Evolutionary conservation across 2,888 invertebrate genomes (phyloP), one percentile per base, ranked within the genome.

Genomic region (Celastrina argiolus): DNA sequence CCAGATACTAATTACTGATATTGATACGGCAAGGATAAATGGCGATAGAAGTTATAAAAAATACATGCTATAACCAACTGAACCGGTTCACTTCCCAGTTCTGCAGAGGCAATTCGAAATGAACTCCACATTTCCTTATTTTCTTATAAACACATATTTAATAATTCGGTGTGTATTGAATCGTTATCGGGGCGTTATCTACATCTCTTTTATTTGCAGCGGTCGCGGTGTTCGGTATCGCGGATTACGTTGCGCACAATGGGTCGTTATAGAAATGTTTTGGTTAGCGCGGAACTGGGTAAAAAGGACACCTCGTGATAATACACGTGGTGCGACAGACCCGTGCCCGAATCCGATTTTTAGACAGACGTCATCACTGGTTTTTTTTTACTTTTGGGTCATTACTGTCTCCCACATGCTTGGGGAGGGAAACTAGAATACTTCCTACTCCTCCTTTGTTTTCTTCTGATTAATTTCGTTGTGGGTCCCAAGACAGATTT

Each of bases 201-300:
- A 59, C 61, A 71, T 75, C 73, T 71, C 70, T 75, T 76, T 74
- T 76, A 75, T 74, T 76, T 74, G 72, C 71, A 31, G 45, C 56
- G 56, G 65, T 58, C 64, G 71, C 71, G 74, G 36, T 56, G 65
- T 77, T 77, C 74, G 70, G 73, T 73, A 75, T 80, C 78, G 61
- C 72, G 71, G 75, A 75, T 81, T 79, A 78, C 79, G 75, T 71
- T 63, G 65, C 63, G 67, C 68, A 88, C 88, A 88, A 88, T 87
- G 77, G 88, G 70, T 80, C 81, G 80, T 88, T 84, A 87, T 82
- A 59, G 66, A 67, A 59, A 68, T 88, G 86, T 87, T 87, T 87
- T 84, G 82, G 77, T 85, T 83, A 51, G 68, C 69, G 68, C 69
- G 78, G 80, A 86, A 81, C 79, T 85, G 74, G 85, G 84, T 85